Evolutionary conservation across 2,888 invertebrate species (phyloP).

Genomic region (Pollenia griseotomentosa): DNA sequence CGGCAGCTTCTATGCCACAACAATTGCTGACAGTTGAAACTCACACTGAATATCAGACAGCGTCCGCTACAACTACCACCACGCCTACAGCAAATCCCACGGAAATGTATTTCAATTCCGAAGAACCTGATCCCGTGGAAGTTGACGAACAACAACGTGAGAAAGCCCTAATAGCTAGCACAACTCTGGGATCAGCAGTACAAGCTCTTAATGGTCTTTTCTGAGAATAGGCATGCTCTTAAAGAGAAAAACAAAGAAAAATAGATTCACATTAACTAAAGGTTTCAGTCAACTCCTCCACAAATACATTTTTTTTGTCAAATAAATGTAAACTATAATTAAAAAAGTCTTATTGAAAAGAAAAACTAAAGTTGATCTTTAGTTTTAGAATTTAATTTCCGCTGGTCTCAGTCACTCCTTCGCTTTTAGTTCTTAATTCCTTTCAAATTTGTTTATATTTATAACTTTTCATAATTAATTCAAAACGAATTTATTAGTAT

Average conservation of each 20-base stretch:
- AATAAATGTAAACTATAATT: slow-evolving; percentile 3
- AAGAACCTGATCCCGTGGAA: slow-evolving; percentile 3
- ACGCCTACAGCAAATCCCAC: slow-evolving; percentile 13
- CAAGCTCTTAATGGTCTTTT: slow-evolving; percentile 79
- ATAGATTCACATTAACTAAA: slow-evolving; percentile 36
- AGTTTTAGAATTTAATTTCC: slow-evolving; percentile 24
- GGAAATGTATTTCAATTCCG: slow-evolving; percentile 41
- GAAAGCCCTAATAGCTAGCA: slow-evolving; percentile 68
- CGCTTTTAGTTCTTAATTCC: not conserved
- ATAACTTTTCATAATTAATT: not conserved
- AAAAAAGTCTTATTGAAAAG: slow-evolving; percentile 1
- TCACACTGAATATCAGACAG: slow-evolving; percentile 61
- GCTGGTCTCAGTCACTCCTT: slow-evolving; percentile 30
- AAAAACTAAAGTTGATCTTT: slow-evolving; percentile 67
- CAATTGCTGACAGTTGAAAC: slow-evolving; percentile 66
- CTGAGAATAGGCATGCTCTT: slow-evolving; percentile 35
- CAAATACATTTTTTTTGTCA: not conserved
- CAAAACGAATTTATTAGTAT: slow-evolving; percentile 21
- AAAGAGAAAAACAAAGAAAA: slow-evolving; percentile 13
- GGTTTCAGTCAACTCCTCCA: slow-evolving; percentile 65
- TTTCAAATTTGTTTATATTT: not conserved
- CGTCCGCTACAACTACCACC: slow-evolving; percentile 5
- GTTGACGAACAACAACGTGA: slow-evolving; percentile 56
- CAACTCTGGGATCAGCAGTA: slow-evolving; percentile 80
- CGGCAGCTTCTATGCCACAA: slow-evolving; percentile 70